Percentiles rank a stretch among this genome's conserved stretches.
Conservation (phyloP, 2,113 vertebrate species). For the Sisor rabdophorus region DNA sequence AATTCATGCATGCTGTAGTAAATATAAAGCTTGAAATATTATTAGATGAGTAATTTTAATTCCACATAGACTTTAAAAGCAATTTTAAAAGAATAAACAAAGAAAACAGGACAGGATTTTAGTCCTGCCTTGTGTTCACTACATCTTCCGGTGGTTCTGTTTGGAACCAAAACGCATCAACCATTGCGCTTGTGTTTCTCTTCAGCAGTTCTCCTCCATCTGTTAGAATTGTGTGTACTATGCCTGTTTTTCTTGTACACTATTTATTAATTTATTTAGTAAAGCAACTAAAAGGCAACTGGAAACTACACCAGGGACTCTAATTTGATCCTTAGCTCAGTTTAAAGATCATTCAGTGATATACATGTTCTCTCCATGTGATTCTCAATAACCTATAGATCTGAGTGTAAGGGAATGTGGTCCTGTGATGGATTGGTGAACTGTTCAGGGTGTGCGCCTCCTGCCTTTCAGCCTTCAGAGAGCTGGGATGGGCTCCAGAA, state of each 20-base stretch:
- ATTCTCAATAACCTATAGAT: too few species aligned
- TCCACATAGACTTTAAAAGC: not conserved
- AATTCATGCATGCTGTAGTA: not conserved
- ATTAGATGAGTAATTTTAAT: not conserved
- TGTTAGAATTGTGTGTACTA: not conserved
- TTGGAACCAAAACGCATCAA: not conserved
- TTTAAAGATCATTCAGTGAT: too few species aligned
- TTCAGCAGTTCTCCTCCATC: not conserved
- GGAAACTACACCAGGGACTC: too few species aligned
- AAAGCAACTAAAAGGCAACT: not conserved
- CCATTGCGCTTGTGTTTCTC: not conserved
- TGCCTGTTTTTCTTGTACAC: not conserved
- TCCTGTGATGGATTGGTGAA: too few species aligned
- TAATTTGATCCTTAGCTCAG: too few species aligned
- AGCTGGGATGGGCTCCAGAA: too few species aligned
- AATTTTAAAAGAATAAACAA: not conserved
- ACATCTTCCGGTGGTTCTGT: not conserved
- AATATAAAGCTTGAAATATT: not conserved
- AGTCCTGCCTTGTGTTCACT: not conserved
- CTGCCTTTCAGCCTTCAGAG: too few species aligned
- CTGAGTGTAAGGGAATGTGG: too few species aligned
- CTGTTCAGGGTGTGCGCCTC: too few species aligned
- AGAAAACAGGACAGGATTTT: not conserved
- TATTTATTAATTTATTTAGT: not conserved
- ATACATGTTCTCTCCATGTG: too few species aligned